Base-by-base conservation (phyloP, 2,113 vertebrate genomes). In the Axis porcinus region DNA sequence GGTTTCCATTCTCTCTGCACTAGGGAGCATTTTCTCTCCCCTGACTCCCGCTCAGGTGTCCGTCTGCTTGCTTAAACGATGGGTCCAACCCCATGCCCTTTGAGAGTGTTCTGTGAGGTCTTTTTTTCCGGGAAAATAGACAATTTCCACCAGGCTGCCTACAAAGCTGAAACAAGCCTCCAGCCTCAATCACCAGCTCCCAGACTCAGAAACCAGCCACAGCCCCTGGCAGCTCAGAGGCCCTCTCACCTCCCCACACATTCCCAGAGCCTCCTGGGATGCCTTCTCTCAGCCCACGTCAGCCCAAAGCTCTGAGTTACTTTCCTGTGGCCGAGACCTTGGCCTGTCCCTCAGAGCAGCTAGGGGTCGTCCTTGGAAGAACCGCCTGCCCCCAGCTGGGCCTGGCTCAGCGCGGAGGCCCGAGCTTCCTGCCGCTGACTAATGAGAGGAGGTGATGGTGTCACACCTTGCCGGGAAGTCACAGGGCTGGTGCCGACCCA, bases 391-490 rank as follows among this genome's bases (percentile, higher is more conserved):
- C 40, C 13, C 16, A 3, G 36, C 74, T 9, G 6, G 7, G 91
- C 78, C 91, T 33, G 40, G 96, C 97, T 78, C 8, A 58, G 96
- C 43, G 95, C 70, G 54, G 92, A 98, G 97, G 98, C 90, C 95
- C 33, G 88, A 96, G 96, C 78, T 87, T 93, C 96, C 97, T 54
- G 78, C 96, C 57, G 27, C 94, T 99, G 99, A 99, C 98, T 99
- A 98, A 99, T 98, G 99, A 98, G 98, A 98, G 92, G 98, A 98
- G 98, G 98, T 98, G 98, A 98, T 97, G 98, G 98, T 99, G 98
- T 98, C 96, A 67, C 98, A 98, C 98, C 99, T 99, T 98, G 99
- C 99, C 99, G 99, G 98, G 99, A 99, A 99, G 98, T 98, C 98
- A 97, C 98, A 98, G 97, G 89, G 98, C 98, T 98, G 97, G 98